Evolutionary conservation across 2,888 invertebrate genomes (phyloP).

Genomic region (Phragmatobia fuliginosa): DNA sequence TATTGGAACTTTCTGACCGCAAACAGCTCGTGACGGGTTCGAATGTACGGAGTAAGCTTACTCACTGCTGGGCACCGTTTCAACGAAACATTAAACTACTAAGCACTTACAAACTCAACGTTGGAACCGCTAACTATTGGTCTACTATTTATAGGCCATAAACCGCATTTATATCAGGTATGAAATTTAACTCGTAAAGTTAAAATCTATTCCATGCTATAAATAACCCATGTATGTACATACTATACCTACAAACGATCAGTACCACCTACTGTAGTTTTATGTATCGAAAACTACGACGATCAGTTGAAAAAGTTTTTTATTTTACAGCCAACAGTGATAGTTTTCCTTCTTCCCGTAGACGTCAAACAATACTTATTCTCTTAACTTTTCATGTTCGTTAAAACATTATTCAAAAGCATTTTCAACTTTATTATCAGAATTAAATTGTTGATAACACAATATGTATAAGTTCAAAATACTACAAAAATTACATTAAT

Average conservation of each 20-base stretch:
- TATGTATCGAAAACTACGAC: slow-evolving; percentile 40
- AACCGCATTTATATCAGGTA: slow-evolving; percentile 29
- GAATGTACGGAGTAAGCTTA: slow-evolving; percentile 27
- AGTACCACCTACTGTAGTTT: slow-evolving; percentile 6
- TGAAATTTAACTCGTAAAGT: slow-evolving; percentile 17
- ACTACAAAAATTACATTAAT: slow-evolving; percentile 30
- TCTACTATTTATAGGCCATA: slow-evolving; percentile 36
- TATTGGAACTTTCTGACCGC: slow-evolving; percentile 73
- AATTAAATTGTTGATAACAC: not conserved
- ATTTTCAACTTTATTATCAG: not conserved
- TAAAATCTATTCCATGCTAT: slow-evolving; percentile 4
- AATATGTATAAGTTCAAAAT: not conserved
- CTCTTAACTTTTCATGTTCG: not conserved
- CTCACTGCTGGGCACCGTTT: slow-evolving; percentile 21
- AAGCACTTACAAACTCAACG: slow-evolving; percentile 24
- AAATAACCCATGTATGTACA: not conserved
- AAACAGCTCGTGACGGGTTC: slow-evolving; percentile 66
- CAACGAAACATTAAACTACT: slow-evolving; percentile 28
- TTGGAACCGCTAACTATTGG: slow-evolving; percentile 20
- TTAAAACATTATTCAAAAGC: not conserved
- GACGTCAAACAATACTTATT: slow-evolving; percentile 13
- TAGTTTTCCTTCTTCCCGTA: slow-evolving; percentile 20
- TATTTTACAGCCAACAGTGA: slow-evolving; percentile 32
- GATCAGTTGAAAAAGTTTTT: slow-evolving; percentile 33
- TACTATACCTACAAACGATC: not conserved